phyloP scores from a whole-genome alignment of 1,140 invertebrate genomes.

The Mycetomoellerius zeteki region DNA sequence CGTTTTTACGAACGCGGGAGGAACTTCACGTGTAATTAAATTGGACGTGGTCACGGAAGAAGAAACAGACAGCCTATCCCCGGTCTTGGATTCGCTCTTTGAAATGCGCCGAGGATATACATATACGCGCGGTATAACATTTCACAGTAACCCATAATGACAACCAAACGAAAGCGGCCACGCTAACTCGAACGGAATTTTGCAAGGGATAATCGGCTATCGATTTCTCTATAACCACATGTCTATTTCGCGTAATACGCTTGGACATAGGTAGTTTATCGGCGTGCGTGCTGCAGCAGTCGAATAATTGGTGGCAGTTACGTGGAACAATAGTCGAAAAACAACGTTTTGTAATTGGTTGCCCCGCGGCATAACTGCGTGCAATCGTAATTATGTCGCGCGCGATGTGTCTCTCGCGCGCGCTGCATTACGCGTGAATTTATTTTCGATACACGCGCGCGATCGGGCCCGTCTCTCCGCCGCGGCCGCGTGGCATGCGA shows the following conservation, averaged over 20 bases:
- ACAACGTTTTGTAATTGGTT: constrained; percentile 52
- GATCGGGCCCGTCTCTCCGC: neutral
- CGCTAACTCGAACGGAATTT: constrained; percentile 2
- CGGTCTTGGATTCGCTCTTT: constrained; percentile 23
- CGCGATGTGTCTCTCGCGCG: constrained; percentile 24
- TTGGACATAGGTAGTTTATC: constrained; percentile 3
- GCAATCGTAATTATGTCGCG: constrained; percentile 58
- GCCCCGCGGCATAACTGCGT: constrained; percentile 50
- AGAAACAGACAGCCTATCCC: constrained; percentile 24
- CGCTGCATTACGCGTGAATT: constrained; percentile 52
- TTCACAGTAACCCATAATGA: neutral
- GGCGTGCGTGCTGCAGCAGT: neutral
- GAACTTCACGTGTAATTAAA: constrained; percentile 61
- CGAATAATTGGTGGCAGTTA: constrained; percentile 45
- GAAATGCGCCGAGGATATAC: neutral
- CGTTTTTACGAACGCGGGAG: constrained; percentile 47
- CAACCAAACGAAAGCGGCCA: neutral
- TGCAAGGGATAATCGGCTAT: constrained; percentile 28
- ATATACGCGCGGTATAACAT: neutral
- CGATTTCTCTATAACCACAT: constrained; percentile 10
- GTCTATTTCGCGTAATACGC: constrained; percentile 24
- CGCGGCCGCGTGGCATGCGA: neutral
- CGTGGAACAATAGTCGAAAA: constrained; percentile 48
- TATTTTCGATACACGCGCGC: constrained; percentile 23
- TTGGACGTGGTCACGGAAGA: constrained; percentile 58